phyloP scores from a whole-genome alignment of 2,113 vertebrate genomes.

The Cebus imitator region DNA sequence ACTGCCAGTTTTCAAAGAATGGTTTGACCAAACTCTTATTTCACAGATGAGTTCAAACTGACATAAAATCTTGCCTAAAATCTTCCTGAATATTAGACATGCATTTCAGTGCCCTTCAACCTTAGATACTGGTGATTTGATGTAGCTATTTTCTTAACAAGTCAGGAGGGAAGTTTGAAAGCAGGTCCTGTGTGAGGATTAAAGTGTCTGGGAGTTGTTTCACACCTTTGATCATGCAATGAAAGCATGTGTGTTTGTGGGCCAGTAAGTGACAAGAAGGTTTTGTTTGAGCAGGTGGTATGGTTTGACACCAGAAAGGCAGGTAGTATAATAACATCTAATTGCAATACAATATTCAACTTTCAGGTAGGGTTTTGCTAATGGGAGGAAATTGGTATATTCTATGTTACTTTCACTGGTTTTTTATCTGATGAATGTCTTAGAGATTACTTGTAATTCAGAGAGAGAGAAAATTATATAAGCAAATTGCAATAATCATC shows the following conservation, averaged over 20 bases:
- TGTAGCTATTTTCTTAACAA: neutral
- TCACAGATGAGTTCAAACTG: neutral
- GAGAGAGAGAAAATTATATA: neutral
- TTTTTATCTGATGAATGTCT: neutral
- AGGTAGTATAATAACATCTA: neutral
- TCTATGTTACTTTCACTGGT: neutral
- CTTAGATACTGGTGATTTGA: neutral
- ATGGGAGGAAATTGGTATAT: neutral
- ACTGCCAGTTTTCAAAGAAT: neutral
- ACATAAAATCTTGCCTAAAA: neutral
- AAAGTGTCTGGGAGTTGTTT: neutral
- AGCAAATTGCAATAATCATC: neutral
- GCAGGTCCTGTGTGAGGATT: neutral
- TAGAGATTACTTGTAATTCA: neutral
- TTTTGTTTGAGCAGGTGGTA: neutral
- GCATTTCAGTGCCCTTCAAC: neutral
- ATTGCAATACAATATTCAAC: neutral
- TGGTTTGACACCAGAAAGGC: neutral
- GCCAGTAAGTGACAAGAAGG: neutral
- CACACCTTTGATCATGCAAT: neutral
- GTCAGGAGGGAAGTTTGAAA: neutral
- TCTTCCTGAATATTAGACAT: neutral
- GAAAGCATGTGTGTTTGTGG: neutral
- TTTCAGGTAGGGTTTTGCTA: slow-evolving; percentile 27
- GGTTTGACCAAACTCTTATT: neutral